Conservation (phyloP, 2,113 vertebrate genomes). For the Macquaria australasica region DNA sequence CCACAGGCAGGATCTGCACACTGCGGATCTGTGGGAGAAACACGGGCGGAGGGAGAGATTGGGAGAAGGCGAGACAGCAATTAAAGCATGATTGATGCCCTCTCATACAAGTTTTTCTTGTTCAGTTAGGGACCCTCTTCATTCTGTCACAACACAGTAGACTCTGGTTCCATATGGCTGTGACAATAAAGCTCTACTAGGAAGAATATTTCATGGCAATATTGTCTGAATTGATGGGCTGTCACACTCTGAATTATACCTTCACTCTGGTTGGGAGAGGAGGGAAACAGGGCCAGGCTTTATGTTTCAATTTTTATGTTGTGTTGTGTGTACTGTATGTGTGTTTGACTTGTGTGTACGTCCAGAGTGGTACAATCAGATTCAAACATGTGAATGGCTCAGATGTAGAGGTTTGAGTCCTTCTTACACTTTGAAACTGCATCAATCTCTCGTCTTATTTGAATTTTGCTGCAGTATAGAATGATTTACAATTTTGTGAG, state of each 20-base stretch:
- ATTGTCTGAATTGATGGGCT: constrained; percentile 31
- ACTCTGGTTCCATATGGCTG: constrained; percentile 41
- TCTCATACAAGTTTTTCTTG: constrained; percentile 8
- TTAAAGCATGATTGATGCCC: constrained; percentile 56
- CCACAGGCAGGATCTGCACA: constrained; percentile 91
- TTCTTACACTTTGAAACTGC: not conserved
- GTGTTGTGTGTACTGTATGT: not conserved
- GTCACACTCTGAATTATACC: constrained; percentile 34
- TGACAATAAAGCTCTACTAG: constrained; percentile 10
- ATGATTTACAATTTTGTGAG: not conserved
- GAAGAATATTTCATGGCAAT: constrained; percentile 16
- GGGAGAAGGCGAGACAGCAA: not conserved
- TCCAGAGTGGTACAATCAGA: not conserved
- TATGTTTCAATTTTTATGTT: not conserved
- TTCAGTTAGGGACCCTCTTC: constrained; percentile 29
- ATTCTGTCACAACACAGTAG: not conserved
- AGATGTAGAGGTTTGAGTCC: not conserved
- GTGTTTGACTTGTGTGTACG: not conserved
- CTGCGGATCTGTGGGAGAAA: constrained; percentile 82
- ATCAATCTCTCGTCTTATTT: not conserved
- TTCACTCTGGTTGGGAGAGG: constrained; percentile 2
- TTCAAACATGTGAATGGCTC: not conserved
- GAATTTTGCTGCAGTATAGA: not conserved
- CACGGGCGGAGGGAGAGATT: not conserved
- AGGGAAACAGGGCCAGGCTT: not conserved